Conservation (phyloP, 2,888 invertebrate species). For the Elysia crispata region DNA sequence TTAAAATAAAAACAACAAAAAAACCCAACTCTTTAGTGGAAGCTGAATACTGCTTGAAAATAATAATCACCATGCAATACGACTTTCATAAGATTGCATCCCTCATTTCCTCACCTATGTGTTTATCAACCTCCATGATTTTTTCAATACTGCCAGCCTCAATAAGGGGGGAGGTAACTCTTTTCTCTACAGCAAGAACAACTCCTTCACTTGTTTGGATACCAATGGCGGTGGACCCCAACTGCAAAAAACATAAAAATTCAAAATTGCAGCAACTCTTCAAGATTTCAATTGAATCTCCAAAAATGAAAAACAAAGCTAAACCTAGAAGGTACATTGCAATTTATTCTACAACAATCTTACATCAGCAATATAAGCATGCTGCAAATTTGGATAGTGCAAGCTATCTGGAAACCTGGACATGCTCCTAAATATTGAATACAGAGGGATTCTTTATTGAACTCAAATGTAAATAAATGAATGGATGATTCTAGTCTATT, state of each 20-base stretch:
- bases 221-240: constrained; percentile 99
- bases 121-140: constrained; percentile 98
- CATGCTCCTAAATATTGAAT: too few relatives aligned
- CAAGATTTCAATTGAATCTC: neutral
- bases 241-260: constrained; percentile 71
- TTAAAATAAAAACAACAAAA: too few relatives aligned
- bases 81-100: neutral
- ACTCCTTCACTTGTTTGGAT: constrained; percentile 97
- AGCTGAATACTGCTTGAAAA: too few relatives aligned
- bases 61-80: neutral
- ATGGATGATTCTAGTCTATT: too few relatives aligned
- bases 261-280: neutral
- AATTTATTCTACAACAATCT: too few relatives aligned
- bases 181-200: constrained; percentile 97
- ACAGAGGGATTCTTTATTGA: too few relatives aligned
- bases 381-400: too few relatives aligned
- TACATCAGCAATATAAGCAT: too few relatives aligned
- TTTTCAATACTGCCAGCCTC: constrained; percentile 98
- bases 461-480: too few relatives aligned
- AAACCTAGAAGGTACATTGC: neutral
- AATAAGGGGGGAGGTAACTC: constrained; percentile 97
- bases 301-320: neutral
- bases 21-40: too few relatives aligned
- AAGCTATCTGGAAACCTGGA: too few relatives aligned
- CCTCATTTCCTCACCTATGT: constrained; percentile 84